Conservation (phyloP, 2,113 vertebrate genomes). For the Sinosuthora webbiana region DNA sequence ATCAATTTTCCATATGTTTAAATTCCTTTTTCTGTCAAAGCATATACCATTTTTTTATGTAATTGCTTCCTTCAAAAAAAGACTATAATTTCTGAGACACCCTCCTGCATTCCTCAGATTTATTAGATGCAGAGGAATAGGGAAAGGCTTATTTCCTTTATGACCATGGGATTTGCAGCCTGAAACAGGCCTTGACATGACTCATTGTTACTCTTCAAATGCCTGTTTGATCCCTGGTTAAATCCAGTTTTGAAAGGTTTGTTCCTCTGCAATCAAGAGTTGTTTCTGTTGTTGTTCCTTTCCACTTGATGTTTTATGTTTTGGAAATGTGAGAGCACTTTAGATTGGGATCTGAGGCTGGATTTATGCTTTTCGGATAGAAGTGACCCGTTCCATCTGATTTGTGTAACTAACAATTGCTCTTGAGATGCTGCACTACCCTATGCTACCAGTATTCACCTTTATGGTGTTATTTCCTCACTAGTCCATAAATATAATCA, state of each 20-base stretch:
- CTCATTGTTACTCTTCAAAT: neutral
- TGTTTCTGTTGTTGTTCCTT: neutral
- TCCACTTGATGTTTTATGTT: neutral
- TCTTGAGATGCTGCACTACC: neutral
- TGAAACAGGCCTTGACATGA: neutral
- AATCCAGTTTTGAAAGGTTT: neutral
- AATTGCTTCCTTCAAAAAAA: neutral
- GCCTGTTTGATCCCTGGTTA: neutral
- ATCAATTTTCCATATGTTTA: neutral
- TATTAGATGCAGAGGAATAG: neutral
- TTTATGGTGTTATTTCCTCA: neutral
- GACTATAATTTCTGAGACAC: neutral
- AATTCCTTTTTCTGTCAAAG: neutral
- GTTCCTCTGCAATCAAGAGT: neutral
- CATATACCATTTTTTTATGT: neutral
- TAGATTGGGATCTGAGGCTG: neutral
- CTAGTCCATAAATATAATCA: neutral
- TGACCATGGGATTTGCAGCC: neutral
- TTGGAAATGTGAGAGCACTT: neutral
- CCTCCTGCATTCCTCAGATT: neutral
- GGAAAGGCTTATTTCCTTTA: neutral
- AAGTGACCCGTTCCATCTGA: neutral
- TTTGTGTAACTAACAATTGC: neutral
- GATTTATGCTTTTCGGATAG: neutral
- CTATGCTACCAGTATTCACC: neutral